These are phyloP conservation scores for Eriosoma lanigerum DNA, from an alignment of 1,140 invertebrate genomes.

Conservation along the genomic window DNA sequence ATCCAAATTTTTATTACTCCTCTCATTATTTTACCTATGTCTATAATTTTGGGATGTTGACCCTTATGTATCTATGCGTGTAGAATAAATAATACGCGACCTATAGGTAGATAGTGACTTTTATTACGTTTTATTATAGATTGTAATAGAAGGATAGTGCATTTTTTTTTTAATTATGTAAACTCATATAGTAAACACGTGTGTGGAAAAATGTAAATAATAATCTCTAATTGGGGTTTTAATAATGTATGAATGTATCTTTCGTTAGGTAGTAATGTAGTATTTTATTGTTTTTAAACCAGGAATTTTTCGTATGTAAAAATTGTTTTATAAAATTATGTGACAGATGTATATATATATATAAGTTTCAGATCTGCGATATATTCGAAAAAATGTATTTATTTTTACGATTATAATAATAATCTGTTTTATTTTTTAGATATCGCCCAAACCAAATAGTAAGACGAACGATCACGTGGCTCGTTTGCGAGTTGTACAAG, in stretches of 20 bases:
- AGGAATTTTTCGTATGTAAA: no score
- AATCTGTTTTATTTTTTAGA: slow-evolving; percentile 18
- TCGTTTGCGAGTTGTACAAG: slow-evolving; percentile 37
- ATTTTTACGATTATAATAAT: no score
- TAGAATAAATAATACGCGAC: background rate
- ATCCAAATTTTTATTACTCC: slow-evolving; percentile 33
- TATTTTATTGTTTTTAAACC: no score
- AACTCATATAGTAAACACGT: background rate
- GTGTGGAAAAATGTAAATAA: no score
- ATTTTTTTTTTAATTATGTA: background rate
- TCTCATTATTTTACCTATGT: slow-evolving; percentile 16
- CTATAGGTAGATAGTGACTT: no score
- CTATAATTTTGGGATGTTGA: slow-evolving; percentile 30
- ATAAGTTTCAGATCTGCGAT: no score
- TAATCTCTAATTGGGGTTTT: no score
- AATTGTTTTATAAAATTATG: no score
- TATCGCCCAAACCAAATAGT: slow-evolving; percentile 30
- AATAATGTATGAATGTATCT: no score
- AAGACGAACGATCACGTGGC: slow-evolving; percentile 42
- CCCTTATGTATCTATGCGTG: background rate
- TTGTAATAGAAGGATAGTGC: background rate
- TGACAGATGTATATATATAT: no score
- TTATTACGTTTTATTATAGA: background rate
- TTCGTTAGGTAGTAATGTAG: no score
- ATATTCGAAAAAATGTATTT: no score